Evolutionary conservation across 2,797 vertebrate species (phyloP).

Genomic region (Phataginus tricuspis): DNA sequence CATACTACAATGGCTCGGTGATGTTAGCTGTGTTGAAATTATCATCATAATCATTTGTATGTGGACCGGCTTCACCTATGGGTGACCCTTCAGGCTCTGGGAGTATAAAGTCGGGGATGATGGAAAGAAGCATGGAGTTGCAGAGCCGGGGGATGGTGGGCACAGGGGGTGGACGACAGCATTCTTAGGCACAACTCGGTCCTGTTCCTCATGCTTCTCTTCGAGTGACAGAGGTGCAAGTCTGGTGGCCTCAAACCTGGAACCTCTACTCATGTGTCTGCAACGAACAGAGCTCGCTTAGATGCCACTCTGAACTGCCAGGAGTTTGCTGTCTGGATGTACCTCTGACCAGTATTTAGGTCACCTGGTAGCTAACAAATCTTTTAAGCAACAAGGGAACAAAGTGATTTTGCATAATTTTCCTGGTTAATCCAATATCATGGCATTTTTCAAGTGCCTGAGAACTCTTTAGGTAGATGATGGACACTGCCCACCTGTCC

Average conservation of each 20-base stretch:
- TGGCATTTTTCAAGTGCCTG: constrained; percentile 35
- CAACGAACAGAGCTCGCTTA: neutral
- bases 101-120: neutral
- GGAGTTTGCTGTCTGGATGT: neutral
- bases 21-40: neutral
- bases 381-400: neutral
- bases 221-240: neutral
- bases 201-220: neutral
- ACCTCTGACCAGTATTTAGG: neutral
- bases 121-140: neutral
- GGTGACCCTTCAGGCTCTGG: neutral
- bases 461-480: neutral
- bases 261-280: neutral
- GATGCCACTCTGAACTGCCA: neutral
- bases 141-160: neutral
- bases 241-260: neutral
- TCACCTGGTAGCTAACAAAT: constrained; percentile 42
- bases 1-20: neutral
- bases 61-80: neutral
- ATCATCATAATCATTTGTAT: neutral
- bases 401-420: constrained; percentile 41
- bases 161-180: neutral
- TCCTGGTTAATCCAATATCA: constrained; percentile 39
- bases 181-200: neutral
- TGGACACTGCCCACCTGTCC: neutral